Base-by-base conservation (phyloP, 2,113 vertebrate genomes). In the Pogona vitticeps region DNA sequence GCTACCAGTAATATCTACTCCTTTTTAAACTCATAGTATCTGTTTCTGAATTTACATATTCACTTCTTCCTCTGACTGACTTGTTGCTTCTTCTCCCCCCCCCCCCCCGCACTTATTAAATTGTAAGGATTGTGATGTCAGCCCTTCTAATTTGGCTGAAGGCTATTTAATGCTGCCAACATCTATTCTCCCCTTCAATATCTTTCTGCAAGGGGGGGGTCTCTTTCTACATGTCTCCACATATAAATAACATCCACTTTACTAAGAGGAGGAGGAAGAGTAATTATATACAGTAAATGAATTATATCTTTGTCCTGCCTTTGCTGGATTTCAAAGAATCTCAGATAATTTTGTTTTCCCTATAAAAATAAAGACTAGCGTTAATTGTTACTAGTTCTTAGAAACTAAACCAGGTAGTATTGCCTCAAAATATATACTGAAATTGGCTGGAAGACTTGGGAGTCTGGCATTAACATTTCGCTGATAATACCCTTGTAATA, bases 401-500 rank as follows among this genome's bases (percentile, higher is more conserved):
- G 59, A 88, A 92, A 90, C 91, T 82, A 88, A 83, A 91, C n/a
- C 78, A 21, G 73, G 67, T 80, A 87, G 28, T 46, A 73, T 90
- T 75, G 86, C 84, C 77, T 88, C 80, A 92, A 75, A 72, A 80
- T 40, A 58, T n/a, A 79, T 33, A 79, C 36, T 36, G 87, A 71
- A 87, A 80, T 15, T 36, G 59, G 67, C 38, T 56, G 80, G 71
- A 85, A 63, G 80, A 88, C 92, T 92, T 94, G 84, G 46, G 77
- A 92, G 75, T 84, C 87, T 89, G 87, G 78, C 88, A 92, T 92
- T 93, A 95, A 91, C 89, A 91, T 95, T 94, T 95, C 90, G 86
- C 85, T 94, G 93, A 93, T 94, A 95, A 93, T 90, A 83, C 80
- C 92, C 36, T 91, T 94, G 95, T 95, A 93, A 95, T 95, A 95